phyloP scores from a whole-genome alignment of 1,140 invertebrate genomes.

The Leptoteleia sp. region DNA sequence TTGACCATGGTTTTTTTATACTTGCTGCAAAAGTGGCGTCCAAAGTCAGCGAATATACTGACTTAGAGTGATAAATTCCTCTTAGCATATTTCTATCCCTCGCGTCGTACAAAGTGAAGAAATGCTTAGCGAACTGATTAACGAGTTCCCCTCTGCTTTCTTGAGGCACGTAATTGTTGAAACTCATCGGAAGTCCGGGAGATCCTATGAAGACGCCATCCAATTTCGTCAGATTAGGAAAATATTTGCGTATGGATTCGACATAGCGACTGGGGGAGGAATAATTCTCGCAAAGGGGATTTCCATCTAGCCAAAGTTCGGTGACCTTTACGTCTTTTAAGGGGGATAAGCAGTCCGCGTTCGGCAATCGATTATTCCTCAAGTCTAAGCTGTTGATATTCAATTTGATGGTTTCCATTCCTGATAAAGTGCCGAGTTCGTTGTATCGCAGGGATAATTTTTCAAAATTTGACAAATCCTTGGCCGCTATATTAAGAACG shows the following conservation, averaged over 20 bases:
- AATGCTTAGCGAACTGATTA: slow-evolving; percentile 74
- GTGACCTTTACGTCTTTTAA: slow-evolving; percentile 68
- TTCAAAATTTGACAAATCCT: slow-evolving; percentile 71
- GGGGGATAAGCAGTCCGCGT: slow-evolving; percentile 63
- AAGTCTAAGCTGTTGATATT: slow-evolving; percentile 78
- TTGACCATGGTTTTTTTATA: slow-evolving; percentile 50
- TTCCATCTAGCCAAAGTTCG: slow-evolving; percentile 76
- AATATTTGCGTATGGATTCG: slow-evolving; percentile 71
- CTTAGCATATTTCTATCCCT: slow-evolving; percentile 69
- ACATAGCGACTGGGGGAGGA: slow-evolving; percentile 70
- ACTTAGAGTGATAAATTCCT: slow-evolving; percentile 74
- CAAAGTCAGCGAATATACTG: slow-evolving; percentile 74
- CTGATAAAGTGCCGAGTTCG: slow-evolving; percentile 73
- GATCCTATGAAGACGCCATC: slow-evolving; percentile 71
- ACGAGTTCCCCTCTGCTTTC: slow-evolving; percentile 64
- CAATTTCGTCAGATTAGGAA: slow-evolving; percentile 70
- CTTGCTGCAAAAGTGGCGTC: slow-evolving; percentile 41
- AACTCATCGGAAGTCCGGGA: slow-evolving; percentile 65
- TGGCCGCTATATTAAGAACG: slow-evolving; percentile 79
- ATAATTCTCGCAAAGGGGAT: slow-evolving; percentile 79
- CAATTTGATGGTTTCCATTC: slow-evolving; percentile 73
- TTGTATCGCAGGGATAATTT: slow-evolving; percentile 78
- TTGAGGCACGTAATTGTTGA: slow-evolving; percentile 67
- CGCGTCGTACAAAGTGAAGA: slow-evolving; percentile 75
- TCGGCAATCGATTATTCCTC: slow-evolving; percentile 78